These are phyloP conservation scores for Apodemus speciosus DNA, from an alignment of 2,113 vertebrate genomes.

Conservation along the genomic window DNA sequence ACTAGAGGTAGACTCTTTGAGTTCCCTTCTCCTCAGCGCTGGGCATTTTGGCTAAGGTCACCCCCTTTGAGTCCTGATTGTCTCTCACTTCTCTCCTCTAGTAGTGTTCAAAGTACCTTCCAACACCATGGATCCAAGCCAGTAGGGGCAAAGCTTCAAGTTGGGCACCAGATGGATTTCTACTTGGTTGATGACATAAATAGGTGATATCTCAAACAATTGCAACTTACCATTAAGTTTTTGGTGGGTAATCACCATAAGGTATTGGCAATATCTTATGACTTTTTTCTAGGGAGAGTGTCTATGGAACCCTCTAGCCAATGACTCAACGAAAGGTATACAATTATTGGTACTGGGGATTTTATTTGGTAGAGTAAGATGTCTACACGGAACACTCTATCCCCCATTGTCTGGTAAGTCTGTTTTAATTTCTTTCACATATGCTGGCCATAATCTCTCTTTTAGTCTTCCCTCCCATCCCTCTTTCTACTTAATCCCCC, in stretches of 20 bases:
- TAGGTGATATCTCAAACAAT: background rate
- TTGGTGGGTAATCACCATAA: background rate
- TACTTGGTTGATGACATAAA: background rate
- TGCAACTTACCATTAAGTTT: background rate
- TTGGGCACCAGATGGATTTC: background rate
- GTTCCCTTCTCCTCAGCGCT: too few relatives aligned
- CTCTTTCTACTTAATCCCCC: background rate
- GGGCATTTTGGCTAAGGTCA: too few relatives aligned
- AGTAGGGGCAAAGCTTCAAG: background rate
- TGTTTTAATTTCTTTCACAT: background rate
- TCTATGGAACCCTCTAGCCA: background rate
- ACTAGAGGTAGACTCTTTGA: too few relatives aligned
- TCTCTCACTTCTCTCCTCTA: too few relatives aligned
- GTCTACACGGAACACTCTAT: background rate
- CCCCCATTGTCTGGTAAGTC: background rate
- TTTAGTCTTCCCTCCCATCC: background rate
- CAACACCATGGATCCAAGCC: background rate
- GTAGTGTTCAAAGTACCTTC: too few relatives aligned
- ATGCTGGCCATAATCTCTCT: background rate
- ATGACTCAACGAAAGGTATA: background rate
- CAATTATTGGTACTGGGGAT: background rate
- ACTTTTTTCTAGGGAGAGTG: background rate
- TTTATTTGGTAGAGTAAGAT: background rate
- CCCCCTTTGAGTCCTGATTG: too few relatives aligned
- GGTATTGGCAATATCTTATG: background rate